These are phyloP conservation scores for Paramisgurnus dabryanus DNA, from an alignment of 2,113 vertebrate species.

Conservation along the genomic window DNA sequence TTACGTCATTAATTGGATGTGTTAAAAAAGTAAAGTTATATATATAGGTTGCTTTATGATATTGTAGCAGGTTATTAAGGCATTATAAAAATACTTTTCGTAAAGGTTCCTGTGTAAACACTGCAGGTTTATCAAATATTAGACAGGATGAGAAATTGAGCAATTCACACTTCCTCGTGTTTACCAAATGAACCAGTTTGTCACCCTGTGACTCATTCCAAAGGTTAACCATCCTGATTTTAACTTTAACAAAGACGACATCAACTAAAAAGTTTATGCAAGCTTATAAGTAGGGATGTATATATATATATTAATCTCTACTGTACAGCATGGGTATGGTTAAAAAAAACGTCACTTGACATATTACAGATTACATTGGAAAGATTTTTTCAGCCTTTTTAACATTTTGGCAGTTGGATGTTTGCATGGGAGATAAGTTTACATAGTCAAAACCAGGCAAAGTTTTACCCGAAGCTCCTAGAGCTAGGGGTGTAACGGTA, in stretches of 20 bases:
- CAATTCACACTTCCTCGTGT: slow-evolving; percentile 18
- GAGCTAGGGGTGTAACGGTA: too few species aligned
- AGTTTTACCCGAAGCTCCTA: neutral
- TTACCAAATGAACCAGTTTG: slow-evolving; percentile 14
- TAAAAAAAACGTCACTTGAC: neutral
- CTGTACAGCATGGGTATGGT: neutral
- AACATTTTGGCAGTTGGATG: neutral
- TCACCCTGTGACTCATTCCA: neutral
- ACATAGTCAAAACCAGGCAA: neutral
- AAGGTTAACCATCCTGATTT: neutral
- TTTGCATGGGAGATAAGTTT: too few species aligned
- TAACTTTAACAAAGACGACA: neutral
- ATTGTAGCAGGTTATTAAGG: neutral
- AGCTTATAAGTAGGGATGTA: neutral
- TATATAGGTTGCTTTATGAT: neutral
- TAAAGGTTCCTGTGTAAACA: neutral
- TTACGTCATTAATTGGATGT: too few species aligned
- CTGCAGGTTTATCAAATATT: slow-evolving; percentile 1
- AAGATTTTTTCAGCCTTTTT: slow-evolving; percentile 4
- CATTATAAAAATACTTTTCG: neutral
- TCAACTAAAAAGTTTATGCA: neutral
- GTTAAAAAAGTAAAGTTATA: too few species aligned
- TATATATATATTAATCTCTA: neutral
- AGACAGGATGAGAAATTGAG: neutral
- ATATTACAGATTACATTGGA: neutral